Conservation (phyloP, 1,140 invertebrate species). For the Pseudomyrmex sp. region DNA sequence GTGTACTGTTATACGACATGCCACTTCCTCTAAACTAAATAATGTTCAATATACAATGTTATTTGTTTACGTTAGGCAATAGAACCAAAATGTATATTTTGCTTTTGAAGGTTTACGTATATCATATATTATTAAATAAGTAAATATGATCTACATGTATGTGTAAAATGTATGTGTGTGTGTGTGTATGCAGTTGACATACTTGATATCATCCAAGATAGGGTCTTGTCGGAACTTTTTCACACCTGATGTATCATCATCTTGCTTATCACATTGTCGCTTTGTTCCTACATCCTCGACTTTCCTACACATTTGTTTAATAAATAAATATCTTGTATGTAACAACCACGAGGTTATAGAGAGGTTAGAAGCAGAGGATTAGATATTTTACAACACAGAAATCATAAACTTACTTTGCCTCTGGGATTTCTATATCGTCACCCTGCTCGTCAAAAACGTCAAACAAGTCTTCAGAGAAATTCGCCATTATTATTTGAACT, state of each 20-base stretch:
- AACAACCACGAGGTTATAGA: conserved; percentile 22
- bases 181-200: conserved; percentile 39
- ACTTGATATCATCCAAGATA: conserved; percentile 83
- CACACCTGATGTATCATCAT: conserved; percentile 50
- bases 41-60: conserved; percentile 31
- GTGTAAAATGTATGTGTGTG: conserved; percentile 13
- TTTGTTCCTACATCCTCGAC: conserved; percentile 56
- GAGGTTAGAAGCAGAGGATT: conserved; percentile 22
- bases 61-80: conserved; percentile 19
- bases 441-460: conserved; percentile 85
- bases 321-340: conserved; percentile 1
- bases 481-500: conserved; percentile 71
- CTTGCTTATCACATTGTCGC: conserved; percentile 70
- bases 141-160: background rate
- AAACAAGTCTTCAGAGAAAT: conserved; percentile 84
- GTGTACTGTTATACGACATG: conserved; percentile 92
- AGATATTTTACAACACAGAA: conserved; percentile 41
- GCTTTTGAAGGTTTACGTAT: background rate
- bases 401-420: conserved; percentile 7
- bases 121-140: conserved; percentile 1
- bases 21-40: conserved; percentile 87
- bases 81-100: conserved; percentile 10
- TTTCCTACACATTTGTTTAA: conserved; percentile 37
- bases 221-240: conserved; percentile 78
- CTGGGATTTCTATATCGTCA: conserved; percentile 62